These are phyloP conservation scores for Luscinia megarhynchos DNA, from an alignment of 2,797 vertebrate species.

Conservation along the genomic window DNA sequence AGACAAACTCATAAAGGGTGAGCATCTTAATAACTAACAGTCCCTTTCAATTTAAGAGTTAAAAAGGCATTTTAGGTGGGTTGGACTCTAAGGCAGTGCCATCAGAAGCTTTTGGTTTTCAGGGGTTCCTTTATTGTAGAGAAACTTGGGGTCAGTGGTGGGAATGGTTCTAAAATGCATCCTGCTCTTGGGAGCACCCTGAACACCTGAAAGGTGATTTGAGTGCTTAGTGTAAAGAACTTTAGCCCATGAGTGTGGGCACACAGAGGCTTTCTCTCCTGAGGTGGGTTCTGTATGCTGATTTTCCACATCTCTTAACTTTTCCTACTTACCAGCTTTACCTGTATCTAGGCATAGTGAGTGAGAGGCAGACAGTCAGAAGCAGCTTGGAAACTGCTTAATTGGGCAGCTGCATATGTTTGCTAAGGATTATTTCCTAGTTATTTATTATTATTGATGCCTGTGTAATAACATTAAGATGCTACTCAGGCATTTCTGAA, in stretches of 20 bases:
- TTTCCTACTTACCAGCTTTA: neutral
- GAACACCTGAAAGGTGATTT: neutral
- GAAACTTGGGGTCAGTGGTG: neutral
- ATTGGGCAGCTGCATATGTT: neutral
- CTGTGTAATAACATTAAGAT: neutral
- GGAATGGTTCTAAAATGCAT: neutral
- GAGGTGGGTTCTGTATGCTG: neutral
- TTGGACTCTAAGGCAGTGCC: neutral
- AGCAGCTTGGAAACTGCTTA: neutral
- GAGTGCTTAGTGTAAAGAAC: neutral
- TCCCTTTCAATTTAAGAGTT: neutral
- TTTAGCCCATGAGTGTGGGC: rapidly evolving
- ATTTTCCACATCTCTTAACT: neutral
- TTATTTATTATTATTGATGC: neutral
- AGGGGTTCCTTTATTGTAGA: neutral
- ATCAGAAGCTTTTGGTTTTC: neutral
- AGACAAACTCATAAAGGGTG: neutral
- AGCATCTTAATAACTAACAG: neutral
- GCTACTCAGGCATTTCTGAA: neutral
- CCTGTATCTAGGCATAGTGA: neutral
- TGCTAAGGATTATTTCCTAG: neutral
- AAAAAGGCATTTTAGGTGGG: neutral
- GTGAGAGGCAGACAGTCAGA: neutral
- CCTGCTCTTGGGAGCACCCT: neutral
- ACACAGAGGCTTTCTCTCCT: neutral